Percentiles rank a stretch among this genome's conserved stretches.
These are phyloP conservation scores for Pocota personata DNA, from an alignment of 2,888 invertebrate genomes.

Conservation along the genomic window DNA sequence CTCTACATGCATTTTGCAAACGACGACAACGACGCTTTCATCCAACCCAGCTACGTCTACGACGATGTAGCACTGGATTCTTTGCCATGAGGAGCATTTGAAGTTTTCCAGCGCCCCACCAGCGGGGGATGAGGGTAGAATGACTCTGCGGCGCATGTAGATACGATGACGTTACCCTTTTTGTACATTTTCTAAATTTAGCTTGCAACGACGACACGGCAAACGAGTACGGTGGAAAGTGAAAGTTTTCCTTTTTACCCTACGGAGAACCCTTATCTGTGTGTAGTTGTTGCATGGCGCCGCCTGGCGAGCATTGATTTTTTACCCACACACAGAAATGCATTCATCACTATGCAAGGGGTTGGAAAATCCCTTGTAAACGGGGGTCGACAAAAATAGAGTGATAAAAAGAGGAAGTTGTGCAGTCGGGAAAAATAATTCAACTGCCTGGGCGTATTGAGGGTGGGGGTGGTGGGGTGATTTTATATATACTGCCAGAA, in stretches of 20 bases:
- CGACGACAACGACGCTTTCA: conserved; percentile 14
- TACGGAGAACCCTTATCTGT: conserved; percentile 35
- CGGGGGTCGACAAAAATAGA: conserved; percentile 13
- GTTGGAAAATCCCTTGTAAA: conserved; percentile 17
- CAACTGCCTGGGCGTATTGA: conserved; percentile 32
- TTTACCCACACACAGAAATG: conserved; percentile 67
- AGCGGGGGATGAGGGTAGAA: conserved; percentile 15
- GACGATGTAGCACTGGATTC: conserved; percentile 26
- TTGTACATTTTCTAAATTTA: conserved; percentile 68
- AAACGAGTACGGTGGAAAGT: conserved; percentile 45
- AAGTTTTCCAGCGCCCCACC: conserved; percentile 23
- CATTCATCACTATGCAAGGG: conserved; percentile 56
- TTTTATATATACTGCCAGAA: background rate
- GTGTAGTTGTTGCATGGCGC: conserved; percentile 71
- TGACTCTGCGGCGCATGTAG: conserved; percentile 70
- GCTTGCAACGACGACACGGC: conserved; percentile 56
- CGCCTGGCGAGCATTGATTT: conserved; percentile 70
- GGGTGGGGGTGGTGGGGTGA: background rate
- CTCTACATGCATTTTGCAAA: conserved; percentile 26
- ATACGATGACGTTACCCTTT: conserved; percentile 71
- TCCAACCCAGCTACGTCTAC: background rate
- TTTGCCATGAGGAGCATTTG: conserved; percentile 19
- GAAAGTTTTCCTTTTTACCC: conserved; percentile 58
- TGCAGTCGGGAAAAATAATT: conserved; percentile 57
- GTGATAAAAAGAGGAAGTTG: conserved; percentile 48